Percentiles rank a stretch among this genome's conserved stretches.
Conservation (phyloP, 1,140 invertebrate genomes). For the Zaprionus nigranus region DNA sequence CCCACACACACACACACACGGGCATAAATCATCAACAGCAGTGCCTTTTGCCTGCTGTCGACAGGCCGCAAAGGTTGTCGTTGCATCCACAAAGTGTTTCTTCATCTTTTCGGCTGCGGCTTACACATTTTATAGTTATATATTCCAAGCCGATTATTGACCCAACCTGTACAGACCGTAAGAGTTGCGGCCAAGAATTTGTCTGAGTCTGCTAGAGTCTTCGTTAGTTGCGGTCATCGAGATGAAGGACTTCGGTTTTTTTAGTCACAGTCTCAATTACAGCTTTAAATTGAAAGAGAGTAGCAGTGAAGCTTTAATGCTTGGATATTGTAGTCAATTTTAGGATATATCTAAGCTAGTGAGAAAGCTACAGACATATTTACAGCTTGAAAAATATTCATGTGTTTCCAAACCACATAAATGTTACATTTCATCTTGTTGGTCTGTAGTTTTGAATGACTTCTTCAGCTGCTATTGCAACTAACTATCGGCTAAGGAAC, state of each 20-base stretch:
- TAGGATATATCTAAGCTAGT: neutral
- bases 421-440: too few species aligned
- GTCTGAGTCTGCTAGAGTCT: constrained; percentile 24
- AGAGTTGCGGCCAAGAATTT: constrained; percentile 28
- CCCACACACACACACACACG: constrained; percentile 15
- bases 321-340: too few species aligned
- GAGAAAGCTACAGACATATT: neutral
- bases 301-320: neutral
- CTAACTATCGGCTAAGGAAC: neutral
- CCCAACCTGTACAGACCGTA: neutral
- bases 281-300: neutral
- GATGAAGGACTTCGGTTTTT: neutral
- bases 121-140: constrained; percentile 63
- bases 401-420: too few species aligned
- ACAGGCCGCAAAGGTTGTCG: constrained; percentile 45
- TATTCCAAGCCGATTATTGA: constrained; percentile 69
- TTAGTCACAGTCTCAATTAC: neutral
- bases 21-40: constrained; percentile 68
- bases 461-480: too few species aligned
- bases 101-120: constrained; percentile 46
- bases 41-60: constrained; percentile 41
- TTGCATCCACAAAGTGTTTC: constrained; percentile 42
- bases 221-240: constrained; percentile 62
- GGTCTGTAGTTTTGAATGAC: too few species aligned
- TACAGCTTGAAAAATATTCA: neutral